phyloP scores from a whole-genome alignment of 2,113 vertebrate species.

The Mobula hypostoma region DNA sequence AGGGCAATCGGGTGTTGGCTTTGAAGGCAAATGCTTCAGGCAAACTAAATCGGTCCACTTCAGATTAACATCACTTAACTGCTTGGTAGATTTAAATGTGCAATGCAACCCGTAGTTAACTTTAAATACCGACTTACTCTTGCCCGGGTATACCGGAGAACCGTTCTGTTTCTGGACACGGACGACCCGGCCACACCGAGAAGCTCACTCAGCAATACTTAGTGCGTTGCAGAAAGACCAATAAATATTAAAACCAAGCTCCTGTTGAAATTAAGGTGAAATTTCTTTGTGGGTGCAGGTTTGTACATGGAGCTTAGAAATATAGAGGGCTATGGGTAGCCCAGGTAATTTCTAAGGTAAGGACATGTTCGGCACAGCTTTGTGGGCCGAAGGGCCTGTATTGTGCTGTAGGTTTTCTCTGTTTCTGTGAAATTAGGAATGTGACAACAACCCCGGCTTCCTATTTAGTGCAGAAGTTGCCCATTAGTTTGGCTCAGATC shows the following conservation, averaged over 20 bases:
- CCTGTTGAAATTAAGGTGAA: background rate
- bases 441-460: too few relatives aligned
- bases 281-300: background rate
- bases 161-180: too few relatives aligned
- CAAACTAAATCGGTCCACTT: background rate
- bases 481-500: too few relatives aligned
- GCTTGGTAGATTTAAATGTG: background rate
- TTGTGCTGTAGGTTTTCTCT: too few relatives aligned
- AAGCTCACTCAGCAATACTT: background rate
- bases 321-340: too few relatives aligned
- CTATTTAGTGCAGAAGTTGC: too few relatives aligned
- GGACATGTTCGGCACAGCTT: too few relatives aligned
- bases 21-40: background rate
- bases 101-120: background rate
- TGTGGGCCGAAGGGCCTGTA: too few relatives aligned
- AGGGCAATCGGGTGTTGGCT: background rate
- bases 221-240: too few relatives aligned
- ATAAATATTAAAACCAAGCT: background rate
- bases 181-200: too few relatives aligned
- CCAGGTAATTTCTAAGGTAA: too few relatives aligned
- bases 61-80: background rate
- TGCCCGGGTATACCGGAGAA: background rate
- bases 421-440: background rate
- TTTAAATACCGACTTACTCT: background rate
- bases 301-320: too few relatives aligned